A percentile compares a stretch with the other conserved stretches of the same genome.
phyloP scores from a whole-genome alignment of 2,113 vertebrate species.

The Odocoileus virginianus region DNA sequence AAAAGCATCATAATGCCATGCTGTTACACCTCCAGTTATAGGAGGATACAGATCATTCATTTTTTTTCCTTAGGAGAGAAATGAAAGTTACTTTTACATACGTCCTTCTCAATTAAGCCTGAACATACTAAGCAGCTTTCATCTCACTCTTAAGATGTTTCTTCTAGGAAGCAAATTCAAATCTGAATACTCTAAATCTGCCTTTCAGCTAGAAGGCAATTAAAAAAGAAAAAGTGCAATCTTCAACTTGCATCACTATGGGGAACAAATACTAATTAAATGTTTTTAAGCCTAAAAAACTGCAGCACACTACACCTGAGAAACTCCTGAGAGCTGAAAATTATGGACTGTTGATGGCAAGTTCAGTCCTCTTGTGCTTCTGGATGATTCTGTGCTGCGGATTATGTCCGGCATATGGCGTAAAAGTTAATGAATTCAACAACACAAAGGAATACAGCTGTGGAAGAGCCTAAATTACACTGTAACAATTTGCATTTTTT shows the following conservation, averaged over 20 bases:
- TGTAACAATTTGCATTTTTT: conserved; percentile 27
- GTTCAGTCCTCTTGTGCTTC: not conserved
- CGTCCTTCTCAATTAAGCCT: not conserved
- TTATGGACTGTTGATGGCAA: not conserved
- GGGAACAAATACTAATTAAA: not conserved
- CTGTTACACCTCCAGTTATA: not conserved
- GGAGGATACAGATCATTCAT: not conserved
- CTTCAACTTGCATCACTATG: not conserved
- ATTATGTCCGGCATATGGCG: conserved; percentile 8
- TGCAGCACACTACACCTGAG: not conserved
- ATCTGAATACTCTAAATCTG: not conserved
- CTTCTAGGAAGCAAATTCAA: not conserved
- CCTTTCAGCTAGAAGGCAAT: not conserved
- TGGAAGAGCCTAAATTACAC: conserved; percentile 7
- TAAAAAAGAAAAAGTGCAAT: not conserved
- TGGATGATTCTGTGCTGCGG: not conserved
- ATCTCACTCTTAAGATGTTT: not conserved
- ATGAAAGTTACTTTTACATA: not conserved
- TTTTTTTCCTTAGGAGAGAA: not conserved
- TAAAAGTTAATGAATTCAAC: conserved; percentile 25
- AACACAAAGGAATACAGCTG: conserved; percentile 36
- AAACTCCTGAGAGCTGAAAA: not conserved
- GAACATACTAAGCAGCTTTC: not conserved
- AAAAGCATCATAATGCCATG: not conserved
- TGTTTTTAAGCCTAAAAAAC: conserved; percentile 31